Base-by-base conservation (phyloP, 2,888 invertebrate genomes). In the Trichacis sp. region DNA sequence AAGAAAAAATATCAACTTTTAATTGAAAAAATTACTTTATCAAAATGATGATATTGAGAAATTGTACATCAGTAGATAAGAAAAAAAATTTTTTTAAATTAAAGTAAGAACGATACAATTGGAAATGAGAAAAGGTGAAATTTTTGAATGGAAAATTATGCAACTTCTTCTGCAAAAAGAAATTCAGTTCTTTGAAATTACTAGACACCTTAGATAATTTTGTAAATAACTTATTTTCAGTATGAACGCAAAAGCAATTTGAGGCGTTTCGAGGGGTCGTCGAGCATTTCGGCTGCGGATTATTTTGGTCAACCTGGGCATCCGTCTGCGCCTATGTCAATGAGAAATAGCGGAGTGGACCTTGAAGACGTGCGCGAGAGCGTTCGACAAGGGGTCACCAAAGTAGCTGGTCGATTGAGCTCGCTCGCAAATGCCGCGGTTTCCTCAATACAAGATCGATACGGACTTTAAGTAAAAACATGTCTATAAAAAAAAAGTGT, bases 281-380 rank as follows among this genome's bases (percentile, higher is more conserved):
- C 90, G 69, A 93, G 95, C 85, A 98, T 99, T 85, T 98, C 98
- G 18, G 98, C 97, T 15, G 94, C 96, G 2, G 98, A 99, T 85
- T 94, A 95, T 84, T 99, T 98, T 87, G 93, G 93, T 24, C 84
- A 82, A 68, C 77, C 78, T 55, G 76, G 79, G 49, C 75, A 79
- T 14, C 77, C 79, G 17, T 75, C 78, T n/a, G 77, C 81, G 20
- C 77, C 81, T 19, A 58, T 81, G 19, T 80, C 82, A 20, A 77
- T 80, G 74, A 71, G 75, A 47, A 71, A 78, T 17, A 75, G 76
- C 15, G 77, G 78, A 42, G 79, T 83, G 0, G 98, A 99, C 85
- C 89, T 99, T 64, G 95, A 97, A 72, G 98, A 98, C 80, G 96
- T 99, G 36, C 95, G 94, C 83, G 99, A 99, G 86, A 96, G 97